Evolutionary conservation across 2,113 vertebrate species (phyloP).

Genomic region (Fulica atra): DNA sequence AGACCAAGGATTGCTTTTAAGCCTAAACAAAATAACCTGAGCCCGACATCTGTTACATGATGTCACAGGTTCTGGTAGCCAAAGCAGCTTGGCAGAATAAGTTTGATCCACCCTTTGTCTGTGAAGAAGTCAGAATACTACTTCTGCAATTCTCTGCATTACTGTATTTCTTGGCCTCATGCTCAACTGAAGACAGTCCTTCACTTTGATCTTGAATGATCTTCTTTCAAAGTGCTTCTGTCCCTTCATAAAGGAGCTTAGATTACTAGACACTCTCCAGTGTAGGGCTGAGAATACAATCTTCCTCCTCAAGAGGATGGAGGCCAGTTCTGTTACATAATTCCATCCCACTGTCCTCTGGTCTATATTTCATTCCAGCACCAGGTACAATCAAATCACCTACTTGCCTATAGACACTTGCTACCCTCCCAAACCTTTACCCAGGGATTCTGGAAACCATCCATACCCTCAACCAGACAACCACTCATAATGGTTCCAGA

Average conservation of each 20-base stretch:
- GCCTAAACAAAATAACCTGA: background rate
- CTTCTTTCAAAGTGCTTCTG: background rate
- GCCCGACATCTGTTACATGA: background rate
- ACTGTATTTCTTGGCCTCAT: background rate
- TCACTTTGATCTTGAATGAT: background rate
- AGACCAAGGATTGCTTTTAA: background rate
- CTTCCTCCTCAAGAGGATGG: background rate
- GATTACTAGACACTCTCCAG: background rate
- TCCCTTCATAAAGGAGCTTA: background rate
- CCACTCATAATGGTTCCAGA: background rate
- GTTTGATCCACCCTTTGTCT: background rate
- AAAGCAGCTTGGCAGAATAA: background rate
- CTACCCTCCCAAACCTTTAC: background rate
- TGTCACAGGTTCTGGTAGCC: background rate
- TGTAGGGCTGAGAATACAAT: background rate
- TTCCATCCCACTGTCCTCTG: background rate
- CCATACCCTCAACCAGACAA: background rate
- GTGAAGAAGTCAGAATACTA: background rate
- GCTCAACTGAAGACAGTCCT: background rate
- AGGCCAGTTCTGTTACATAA: background rate
- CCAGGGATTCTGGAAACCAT: background rate
- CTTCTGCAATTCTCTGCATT: background rate
- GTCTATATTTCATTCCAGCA: background rate
- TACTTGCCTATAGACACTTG: background rate
- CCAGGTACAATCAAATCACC: background rate